Base-by-base conservation (phyloP, 1,140 invertebrate species). In the Galendromus occidentalis region DNA sequence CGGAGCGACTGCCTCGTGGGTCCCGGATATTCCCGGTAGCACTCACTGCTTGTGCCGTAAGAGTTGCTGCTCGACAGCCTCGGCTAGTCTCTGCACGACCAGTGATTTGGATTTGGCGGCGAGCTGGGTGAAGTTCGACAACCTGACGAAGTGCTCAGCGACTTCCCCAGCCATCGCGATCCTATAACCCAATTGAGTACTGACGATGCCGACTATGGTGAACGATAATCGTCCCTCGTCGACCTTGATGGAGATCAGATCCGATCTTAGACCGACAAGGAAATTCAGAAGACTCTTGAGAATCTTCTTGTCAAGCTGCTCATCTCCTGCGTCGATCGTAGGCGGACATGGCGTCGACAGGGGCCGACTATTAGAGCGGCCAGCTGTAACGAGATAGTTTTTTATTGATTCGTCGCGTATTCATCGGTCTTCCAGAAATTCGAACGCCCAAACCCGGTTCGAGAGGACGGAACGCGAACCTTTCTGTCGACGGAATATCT, bases 41-140 rank as follows among this genome's bases (percentile, higher is more conserved):
- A n/a, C 51, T 59, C 20, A 59, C 51, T 59, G 51, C 9, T 59
- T 59, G 51, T 59, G 51, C 14, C 51, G 51, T 22, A 59, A 29
- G 51, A 59, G 14, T 9, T 59, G 51, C 14, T 59, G 25, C 25
- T 25, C 51, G 22, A 59, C 25, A 2, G 51, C 51, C 33, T 59
- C 51, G 9, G 51, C 51, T 2, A 59, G 20, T 33, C 51, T 25
- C 22, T 59, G 51, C 1, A 59, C 51, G 12, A 59, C 51, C 33
- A 59, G 33, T 2, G 51, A 59, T 59, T 33, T n/a, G 25, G 25
- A 29, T 33, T 59, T 59, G 51, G 51, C 51, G 33, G 51, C 25
- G 22, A 29, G 51, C 25, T 20, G 51, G 14, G 25, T 25, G 33
- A 59, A 59, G 6, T 59, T 25, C 9, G 22, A 17, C 12, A 59